Evolutionary conservation across 2,888 invertebrate species (phyloP), one percentile per base, ranked within the genome.

Genomic region (Ormyrus labotus): DNA sequence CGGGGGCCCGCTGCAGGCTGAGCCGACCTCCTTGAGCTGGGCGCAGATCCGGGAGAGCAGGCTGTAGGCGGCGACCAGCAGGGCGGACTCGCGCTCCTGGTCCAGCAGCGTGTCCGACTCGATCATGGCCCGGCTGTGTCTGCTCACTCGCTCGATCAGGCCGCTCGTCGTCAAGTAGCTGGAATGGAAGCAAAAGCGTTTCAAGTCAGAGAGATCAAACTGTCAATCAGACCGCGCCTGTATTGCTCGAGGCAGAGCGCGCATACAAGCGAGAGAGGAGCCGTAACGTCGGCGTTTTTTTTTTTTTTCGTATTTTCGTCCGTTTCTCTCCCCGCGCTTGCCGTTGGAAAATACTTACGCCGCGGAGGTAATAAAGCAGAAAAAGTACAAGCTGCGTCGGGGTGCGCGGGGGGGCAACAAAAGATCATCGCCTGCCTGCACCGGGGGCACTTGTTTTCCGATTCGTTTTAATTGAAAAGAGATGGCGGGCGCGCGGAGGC

Each of bases 141-240:
- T 93, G 34, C 94, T 93, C 71, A 96, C 92, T 84, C 95, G 94
- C 88, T 96, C 96, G 78, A 96, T 94, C n/a, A 96, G 92, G 50
- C 96, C 96, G 68, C 95, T 94, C 85, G 95, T 94, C 79, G 96
- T 95, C 19, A 95, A 92, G 89, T 96, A 96, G 89, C 96, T 96
- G 93, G 11, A 93, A 10, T 11, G 34, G 10, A 8, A 58, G 13
- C 64, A 45, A 4, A 13, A 47, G 51, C 50, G 13, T 47, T 34
- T 34, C 34, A 1, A 34, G 34, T 34, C 34, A 34, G 34, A 34
- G 34, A 4, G 34, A 34, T 34, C 34, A 4, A 34, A 34, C 34
- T 34, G 34, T 34, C 34, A 34, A 34, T 34, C 34, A 34, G 34
- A 13, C 34, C 34, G 34, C 34, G 1, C 2, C 1, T 34, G 34